Conservation (phyloP, 2,113 vertebrate genomes). For the Ramphastos sulfuratus region DNA sequence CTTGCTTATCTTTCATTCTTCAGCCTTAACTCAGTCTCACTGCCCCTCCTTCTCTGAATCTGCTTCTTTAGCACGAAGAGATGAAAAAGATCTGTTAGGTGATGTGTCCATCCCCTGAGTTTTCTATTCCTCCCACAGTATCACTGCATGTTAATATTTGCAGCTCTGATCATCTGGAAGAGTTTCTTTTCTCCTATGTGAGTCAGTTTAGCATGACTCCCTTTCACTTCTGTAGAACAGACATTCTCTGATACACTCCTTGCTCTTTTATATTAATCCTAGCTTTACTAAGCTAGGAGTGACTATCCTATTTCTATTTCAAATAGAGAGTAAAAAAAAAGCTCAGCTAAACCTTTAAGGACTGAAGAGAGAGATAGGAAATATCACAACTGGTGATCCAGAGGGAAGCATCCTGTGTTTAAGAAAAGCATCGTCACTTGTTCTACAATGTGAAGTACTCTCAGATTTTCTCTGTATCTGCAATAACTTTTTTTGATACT, state of each 20-base stretch:
- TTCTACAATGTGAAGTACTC: not conserved
- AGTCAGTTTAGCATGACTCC: not conserved
- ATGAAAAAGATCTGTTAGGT: not conserved
- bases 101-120: not conserved
- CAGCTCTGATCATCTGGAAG: not conserved
- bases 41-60: not conserved
- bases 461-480: not conserved
- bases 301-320: not conserved
- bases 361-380: not conserved
- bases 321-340: not conserved
- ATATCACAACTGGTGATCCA: not conserved
- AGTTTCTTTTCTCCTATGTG: not conserved
- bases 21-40: not conserved
- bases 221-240: not conserved
- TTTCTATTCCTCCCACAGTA: not conserved
- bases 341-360: not conserved
- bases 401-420: not conserved
- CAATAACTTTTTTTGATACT: not conserved
- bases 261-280: not conserved
- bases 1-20: not conserved
- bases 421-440: not conserved
- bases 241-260: not conserved
- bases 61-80: not conserved
- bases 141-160: not conserved
- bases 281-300: not conserved